phyloP scores from a whole-genome alignment of 2,113 vertebrate genomes.

The Gymnarchus niloticus region DNA sequence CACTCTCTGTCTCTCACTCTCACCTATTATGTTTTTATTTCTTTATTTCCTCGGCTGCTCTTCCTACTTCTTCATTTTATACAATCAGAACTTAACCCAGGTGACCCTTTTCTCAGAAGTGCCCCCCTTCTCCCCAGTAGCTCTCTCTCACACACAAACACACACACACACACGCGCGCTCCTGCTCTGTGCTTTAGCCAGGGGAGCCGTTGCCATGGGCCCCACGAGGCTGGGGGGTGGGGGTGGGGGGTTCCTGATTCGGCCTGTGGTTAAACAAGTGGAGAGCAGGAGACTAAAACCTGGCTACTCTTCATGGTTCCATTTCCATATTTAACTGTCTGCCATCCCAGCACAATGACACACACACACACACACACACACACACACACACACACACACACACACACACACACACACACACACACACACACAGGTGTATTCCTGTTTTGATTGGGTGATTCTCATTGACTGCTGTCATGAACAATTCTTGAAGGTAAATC shows the following conservation, averaged over 20 bases:
- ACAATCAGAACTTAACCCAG: slow-evolving; percentile 27
- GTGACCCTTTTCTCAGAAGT: slow-evolving; percentile 22
- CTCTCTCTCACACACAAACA: slow-evolving; percentile 25
- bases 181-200: slow-evolving; percentile 52
- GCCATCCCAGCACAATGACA: slow-evolving; percentile 44
- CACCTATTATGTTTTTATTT: slow-evolving; percentile 42
- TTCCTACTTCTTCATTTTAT: slow-evolving; percentile 26
- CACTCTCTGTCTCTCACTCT: neutral
- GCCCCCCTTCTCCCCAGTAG: neutral
- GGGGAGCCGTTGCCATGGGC: slow-evolving; percentile 67
- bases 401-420: slow-evolving; percentile 31
- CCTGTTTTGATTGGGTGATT: too few species aligned
- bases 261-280: slow-evolving; percentile 74
- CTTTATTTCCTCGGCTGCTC: slow-evolving; percentile 48
- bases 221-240: slow-evolving; percentile 61
- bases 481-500: neutral
- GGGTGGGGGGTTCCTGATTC: slow-evolving; percentile 53
- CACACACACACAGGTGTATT: slow-evolving; percentile 25
- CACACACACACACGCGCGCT: slow-evolving; percentile 32
- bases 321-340: slow-evolving; percentile 71
- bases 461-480: neutral
- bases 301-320: slow-evolving; percentile 60
- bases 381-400: slow-evolving; percentile 28
- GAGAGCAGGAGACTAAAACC: slow-evolving; percentile 53
- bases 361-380: slow-evolving; percentile 25